Base-by-base conservation (phyloP, 2,888 invertebrate genomes). In the Himalopsyche japonica region DNA sequence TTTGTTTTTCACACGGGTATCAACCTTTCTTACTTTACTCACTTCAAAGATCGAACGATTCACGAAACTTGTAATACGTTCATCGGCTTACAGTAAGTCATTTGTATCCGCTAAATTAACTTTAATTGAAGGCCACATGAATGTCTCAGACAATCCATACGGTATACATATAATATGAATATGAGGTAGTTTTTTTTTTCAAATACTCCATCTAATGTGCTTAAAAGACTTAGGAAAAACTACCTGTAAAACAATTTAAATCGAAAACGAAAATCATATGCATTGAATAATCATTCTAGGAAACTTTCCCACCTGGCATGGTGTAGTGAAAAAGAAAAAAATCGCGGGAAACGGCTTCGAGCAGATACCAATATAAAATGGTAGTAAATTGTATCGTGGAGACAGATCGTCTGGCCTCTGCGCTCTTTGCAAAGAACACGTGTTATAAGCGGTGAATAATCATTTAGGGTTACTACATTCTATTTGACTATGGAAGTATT, bases 321-420 rank as follows among this genome's bases (percentile, higher is more conserved):
- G 48, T 47, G 77, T 49, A 70, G 78, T 70, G 79, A 77, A 64
- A 49, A 82, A 79, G 43, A 79, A 82, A 82, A 82, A 37, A 34
- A 32, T 48, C 76, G 30, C 70, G 70, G 43, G 79, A 64, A 79
- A 78, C 78, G 48, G 70, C 82, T 24, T 78, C 32, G 79, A 47
- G 79, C 64, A 64, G 49, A 78, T 79, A 49, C 64, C 79, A 49
- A 70, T 37, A 32, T 82, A 37, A 79, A 82, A 82, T 82, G 64
- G 34, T 80, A 80, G 76, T 85, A 82, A 82, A 85, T 85, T 82
- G 85, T 85, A 77, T 80, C 82, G 79, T 30, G 85, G 83, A 85
- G 85, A 85, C 85, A 83, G 81, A 85, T 85, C 83, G 85, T 85
- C 85, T 85, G 85, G 83, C 30, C 37, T 47, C 48, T 76, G 48